A percentile compares a stretch with the other conserved stretches of the same genome.
phyloP scores from a whole-genome alignment of 2,113 vertebrate genomes.

The Rissa tridactyla region DNA sequence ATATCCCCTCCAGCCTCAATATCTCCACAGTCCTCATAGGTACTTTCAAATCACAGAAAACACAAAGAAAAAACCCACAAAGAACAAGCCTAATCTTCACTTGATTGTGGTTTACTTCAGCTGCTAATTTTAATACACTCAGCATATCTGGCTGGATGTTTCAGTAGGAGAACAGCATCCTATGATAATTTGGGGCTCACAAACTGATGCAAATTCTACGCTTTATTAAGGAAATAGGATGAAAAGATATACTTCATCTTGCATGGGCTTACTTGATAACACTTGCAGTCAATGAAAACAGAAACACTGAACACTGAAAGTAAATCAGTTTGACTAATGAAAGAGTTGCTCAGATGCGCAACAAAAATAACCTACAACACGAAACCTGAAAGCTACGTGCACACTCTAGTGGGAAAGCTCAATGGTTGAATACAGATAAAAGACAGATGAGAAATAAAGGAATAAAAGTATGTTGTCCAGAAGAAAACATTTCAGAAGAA shows the following conservation, averaged over 20 bases:
- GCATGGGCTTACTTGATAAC: rapidly evolving
- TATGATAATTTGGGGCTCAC: not conserved
- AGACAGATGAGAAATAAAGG: not conserved
- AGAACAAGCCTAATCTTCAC: not conserved
- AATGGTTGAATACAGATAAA: not conserved
- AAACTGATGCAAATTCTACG: not conserved
- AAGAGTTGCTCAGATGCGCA: not conserved
- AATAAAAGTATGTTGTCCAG: not conserved
- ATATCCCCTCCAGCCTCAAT: not conserved
- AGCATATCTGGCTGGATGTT: not conserved
- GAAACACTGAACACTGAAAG: not conserved
- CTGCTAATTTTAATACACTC: not conserved
- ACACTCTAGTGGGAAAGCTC: not conserved
- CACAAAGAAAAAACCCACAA: not conserved
- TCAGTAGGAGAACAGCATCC: not conserved
- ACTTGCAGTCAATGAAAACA: not conserved
- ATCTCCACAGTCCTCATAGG: not conserved
- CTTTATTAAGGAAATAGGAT: not conserved
- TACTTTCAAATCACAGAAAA: not conserved
- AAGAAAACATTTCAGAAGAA: not conserved
- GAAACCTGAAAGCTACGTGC: not conserved
- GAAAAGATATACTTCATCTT: not conserved
- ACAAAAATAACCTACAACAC: not conserved
- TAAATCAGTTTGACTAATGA: not conserved
- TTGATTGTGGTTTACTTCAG: not conserved